Conservation (phyloP, 2,113 vertebrate genomes). For the Hassar affinis region DNA sequence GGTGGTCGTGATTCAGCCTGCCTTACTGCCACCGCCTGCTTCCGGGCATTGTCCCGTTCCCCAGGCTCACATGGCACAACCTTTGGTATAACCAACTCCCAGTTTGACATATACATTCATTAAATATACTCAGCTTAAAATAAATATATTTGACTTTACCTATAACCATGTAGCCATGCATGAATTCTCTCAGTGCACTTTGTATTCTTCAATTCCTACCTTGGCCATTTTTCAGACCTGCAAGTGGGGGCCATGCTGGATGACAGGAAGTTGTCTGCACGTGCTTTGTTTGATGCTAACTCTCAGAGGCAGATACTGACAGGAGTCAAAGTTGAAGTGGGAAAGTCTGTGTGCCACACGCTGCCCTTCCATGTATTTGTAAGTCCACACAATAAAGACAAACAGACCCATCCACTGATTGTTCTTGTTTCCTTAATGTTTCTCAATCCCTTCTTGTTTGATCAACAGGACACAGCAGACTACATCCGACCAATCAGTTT, state of each 20-base stretch:
- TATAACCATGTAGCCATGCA: neutral
- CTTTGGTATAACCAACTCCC: constrained; percentile 68
- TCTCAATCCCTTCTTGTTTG: neutral
- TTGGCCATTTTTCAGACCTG: constrained; percentile 66
- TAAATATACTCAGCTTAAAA: neutral
- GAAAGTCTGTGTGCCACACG: constrained; percentile 73
- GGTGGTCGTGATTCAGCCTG: constrained; percentile 78
- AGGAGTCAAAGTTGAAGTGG: constrained; percentile 65
- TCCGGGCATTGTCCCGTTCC: constrained; percentile 72
- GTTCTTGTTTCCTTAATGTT: neutral
- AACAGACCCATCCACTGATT: constrained; percentile 3
- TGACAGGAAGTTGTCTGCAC: constrained; percentile 75
- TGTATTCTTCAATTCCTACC: neutral
- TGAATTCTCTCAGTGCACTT: constrained; percentile 6
- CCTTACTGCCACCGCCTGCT: constrained; percentile 80
- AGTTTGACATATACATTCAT: neutral
- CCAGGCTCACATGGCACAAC: constrained; percentile 61
- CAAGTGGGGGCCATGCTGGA: constrained; percentile 80
- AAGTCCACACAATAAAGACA: constrained; percentile 60
- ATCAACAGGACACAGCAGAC: constrained; percentile 84
- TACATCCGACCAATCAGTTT: constrained; percentile 88
- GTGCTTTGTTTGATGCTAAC: constrained; percentile 83
- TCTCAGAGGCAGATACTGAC: constrained; percentile 76
- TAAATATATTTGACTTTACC: neutral
- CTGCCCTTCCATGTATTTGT: constrained; percentile 88